Conservation (phyloP, 2,797 vertebrate genomes). For the Poeciliopsis presidionis region DNA sequence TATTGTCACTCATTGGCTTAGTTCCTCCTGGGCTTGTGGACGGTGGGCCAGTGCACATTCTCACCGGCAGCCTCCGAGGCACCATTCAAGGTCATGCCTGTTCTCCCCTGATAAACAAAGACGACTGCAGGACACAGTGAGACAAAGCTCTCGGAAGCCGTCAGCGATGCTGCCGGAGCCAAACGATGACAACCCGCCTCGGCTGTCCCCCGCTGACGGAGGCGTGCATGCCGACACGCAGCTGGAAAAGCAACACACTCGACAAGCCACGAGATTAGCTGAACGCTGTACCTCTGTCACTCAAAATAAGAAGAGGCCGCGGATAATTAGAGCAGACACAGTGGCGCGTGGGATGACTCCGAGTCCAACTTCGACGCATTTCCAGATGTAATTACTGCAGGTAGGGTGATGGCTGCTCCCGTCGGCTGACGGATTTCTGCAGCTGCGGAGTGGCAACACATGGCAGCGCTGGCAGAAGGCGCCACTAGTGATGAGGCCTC, state of each 20-base stretch:
- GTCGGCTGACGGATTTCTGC: conserved; percentile 67
- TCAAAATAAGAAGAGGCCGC: conserved; percentile 59
- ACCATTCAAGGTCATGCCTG: conserved; percentile 76
- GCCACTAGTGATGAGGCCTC: conserved; percentile 63
- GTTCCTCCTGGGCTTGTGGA: conserved; percentile 45
- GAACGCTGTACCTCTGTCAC: conserved; percentile 64
- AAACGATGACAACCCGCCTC: conserved; percentile 51
- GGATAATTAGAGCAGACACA: conserved; percentile 68
- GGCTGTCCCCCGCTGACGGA: conserved; percentile 69
- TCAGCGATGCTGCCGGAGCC: conserved; percentile 42
- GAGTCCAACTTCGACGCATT: conserved; percentile 45
- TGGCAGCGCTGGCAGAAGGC: conserved; percentile 51
- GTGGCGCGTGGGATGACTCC: conserved; percentile 57
- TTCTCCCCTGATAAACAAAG: conserved; percentile 77
- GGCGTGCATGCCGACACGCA: conserved; percentile 37
- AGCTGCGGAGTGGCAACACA: conserved; percentile 40
- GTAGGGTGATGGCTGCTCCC: conserved; percentile 57
- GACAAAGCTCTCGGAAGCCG: conserved; percentile 47
- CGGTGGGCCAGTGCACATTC: conserved; percentile 51
- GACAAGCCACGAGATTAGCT: conserved; percentile 51
- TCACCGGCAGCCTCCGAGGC: conserved; percentile 46
- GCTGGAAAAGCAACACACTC: conserved; percentile 44
- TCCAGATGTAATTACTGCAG: conserved; percentile 68
- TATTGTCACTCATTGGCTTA: conserved; percentile 47
- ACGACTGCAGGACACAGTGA: conserved; percentile 43